Conservation (phyloP, 2,888 invertebrate genomes). For the Euphydryas editha region DNA sequence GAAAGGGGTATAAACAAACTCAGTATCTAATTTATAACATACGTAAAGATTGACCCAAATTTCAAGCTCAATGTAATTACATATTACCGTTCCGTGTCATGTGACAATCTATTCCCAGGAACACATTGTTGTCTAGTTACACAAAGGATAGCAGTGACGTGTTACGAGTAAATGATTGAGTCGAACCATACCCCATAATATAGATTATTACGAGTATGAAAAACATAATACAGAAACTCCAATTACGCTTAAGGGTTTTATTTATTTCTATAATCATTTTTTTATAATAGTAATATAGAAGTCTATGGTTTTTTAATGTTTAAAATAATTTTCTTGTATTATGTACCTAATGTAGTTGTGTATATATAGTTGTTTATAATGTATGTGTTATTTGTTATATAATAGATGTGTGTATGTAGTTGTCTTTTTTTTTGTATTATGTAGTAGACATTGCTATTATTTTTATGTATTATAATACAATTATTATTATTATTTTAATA, state of each 20-base stretch:
- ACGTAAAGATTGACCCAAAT: background rate
- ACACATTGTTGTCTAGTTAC: constrained; percentile 1
- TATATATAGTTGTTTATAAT: no score
- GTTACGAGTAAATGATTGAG: background rate
- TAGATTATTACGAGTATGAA: background rate
- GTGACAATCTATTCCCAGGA: background rate
- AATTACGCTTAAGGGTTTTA: background rate
- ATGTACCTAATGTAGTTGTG: no score
- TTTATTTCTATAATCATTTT: background rate
- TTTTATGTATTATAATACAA: no score
- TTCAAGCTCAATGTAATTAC: background rate
- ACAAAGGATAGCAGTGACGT: constrained; percentile 2
- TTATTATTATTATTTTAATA: no score
- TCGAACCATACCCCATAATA: background rate
- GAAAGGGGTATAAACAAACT: no score
- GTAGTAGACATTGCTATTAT: no score
- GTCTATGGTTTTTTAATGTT: background rate
- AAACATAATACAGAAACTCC: background rate
- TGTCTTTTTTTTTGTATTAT: no score
- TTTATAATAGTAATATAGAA: background rate
- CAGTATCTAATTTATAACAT: background rate
- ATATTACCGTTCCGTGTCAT: background rate
- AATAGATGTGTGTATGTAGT: no score
- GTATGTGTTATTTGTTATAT: no score
- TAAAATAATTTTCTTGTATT: no score